Percentiles rank a stretch among this genome's conserved stretches.
Evolutionary conservation across 2,797 vertebrate genomes (phyloP).

Genomic region (Sparus aurata): DNA sequence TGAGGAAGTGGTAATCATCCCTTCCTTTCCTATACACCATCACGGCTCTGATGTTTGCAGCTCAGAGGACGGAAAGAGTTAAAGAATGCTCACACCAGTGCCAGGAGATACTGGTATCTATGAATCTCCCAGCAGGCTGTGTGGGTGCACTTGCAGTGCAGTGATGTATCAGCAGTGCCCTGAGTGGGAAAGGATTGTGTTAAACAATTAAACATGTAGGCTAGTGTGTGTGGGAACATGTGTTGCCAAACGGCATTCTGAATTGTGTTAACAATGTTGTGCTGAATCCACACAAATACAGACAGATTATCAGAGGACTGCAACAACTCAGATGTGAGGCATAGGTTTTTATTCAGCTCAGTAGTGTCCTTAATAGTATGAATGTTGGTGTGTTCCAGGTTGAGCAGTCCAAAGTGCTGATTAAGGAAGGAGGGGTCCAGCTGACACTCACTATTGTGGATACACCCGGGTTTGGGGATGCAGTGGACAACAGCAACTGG

Average conservation of each 20-base stretch:
- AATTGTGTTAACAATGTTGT: neutral
- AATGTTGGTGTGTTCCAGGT: conserved; percentile 76
- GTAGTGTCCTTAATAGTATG: neutral
- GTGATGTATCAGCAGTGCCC: conserved; percentile 20
- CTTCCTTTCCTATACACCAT: neutral
- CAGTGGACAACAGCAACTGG: conserved; percentile 90
- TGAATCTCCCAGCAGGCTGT: conserved; percentile 20
- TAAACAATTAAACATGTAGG: conserved; percentile 14
- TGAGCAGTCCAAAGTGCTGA: conserved; percentile 88
- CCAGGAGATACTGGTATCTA: conserved; percentile 2
- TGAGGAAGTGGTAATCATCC: neutral
- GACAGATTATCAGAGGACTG: neutral
- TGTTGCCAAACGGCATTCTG: conserved; percentile 1
- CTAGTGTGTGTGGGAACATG: conserved; percentile 11
- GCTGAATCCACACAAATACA: neutral
- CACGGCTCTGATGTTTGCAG: neutral
- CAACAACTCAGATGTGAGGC: neutral
- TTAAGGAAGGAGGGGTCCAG: conserved; percentile 88
- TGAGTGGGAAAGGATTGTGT: conserved; percentile 45
- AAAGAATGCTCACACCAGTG: neutral
- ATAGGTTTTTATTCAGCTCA: neutral
- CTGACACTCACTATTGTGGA: conserved; percentile 88
- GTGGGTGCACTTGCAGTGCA: conserved; percentile 44
- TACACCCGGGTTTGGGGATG: conserved; percentile 88
- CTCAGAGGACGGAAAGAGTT: neutral